Evolutionary conservation across 2,797 vertebrate genomes (phyloP), one percentile per base, ranked within the genome.

Genomic region (Pteronotus mesoamericanus): DNA sequence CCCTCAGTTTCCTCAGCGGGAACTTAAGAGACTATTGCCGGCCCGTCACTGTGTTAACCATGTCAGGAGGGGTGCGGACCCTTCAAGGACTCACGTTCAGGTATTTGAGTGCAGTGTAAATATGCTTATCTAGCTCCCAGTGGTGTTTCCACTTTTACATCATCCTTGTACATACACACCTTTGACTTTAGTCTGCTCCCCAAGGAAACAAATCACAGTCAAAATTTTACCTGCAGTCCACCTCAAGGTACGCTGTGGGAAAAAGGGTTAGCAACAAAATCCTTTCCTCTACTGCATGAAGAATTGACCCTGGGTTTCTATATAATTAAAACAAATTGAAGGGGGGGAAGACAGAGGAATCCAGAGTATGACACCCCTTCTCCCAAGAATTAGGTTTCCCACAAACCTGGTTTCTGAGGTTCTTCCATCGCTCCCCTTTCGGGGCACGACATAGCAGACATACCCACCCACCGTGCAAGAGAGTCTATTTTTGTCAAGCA

Each of bases 51-150:
- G 29, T 46, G 53, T 15, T 0, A 51, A 75, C 39, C 61, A 22
- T 0, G 1, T 16, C 1, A 0, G 26, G 48, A 26, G 21, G 9
- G n/a, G 26, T 9, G 53, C 11, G 3, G 2, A 32, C 16, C 46
- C 21, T 61, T 37, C 9, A 29, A 24, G 39, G 75, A 24, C 12
- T 22, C 12, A 16, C 21, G 53, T 32, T 21, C 80, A 39, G 15
- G 16, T 39, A 29, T 53, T 61, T 37, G 39, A 7, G 53, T 26
- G 3, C 22, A 57, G 7, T 29, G 9, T 21, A 26, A 64, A 44
- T n/a, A 26, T 32, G 24, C 16, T 34, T 26, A 21, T 29, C 51
- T 77, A 42, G 57, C 57, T 19, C 34, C 44, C 42, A 19, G n/a
- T 18, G 9, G 14, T 22, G 24, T 51, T 75, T 74, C 29, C n/a